Evolutionary conservation across 2,113 vertebrate species (phyloP).

Genomic region (Salvelinus sp.): DNA sequence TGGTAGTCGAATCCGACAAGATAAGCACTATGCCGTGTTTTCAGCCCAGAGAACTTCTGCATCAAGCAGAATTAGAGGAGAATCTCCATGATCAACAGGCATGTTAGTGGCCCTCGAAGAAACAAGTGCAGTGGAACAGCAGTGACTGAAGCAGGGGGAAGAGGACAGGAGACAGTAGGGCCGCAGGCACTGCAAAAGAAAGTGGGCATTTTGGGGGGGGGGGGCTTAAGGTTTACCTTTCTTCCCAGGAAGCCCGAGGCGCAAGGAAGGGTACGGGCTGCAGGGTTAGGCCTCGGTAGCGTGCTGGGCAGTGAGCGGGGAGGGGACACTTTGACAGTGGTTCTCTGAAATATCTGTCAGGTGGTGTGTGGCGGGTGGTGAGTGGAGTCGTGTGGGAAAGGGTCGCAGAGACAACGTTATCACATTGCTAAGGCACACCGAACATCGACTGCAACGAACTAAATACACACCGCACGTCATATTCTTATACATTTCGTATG

Average conservation of each 20-base stretch:
- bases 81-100: neutral
- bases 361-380: constrained; percentile 10
- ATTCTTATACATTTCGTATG: neutral
- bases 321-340: constrained; percentile 69
- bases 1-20: neutral
- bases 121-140: neutral
- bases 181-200: constrained; percentile 5
- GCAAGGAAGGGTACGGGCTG: constrained; percentile 60
- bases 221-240: constrained; percentile 82
- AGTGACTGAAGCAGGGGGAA: neutral
- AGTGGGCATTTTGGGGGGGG: neutral
- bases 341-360: constrained; percentile 88
- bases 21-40: neutral
- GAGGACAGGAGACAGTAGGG: constrained; percentile 19
- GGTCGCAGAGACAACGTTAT: constrained; percentile 35
- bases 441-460: neutral
- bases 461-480: neutral
- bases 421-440: constrained; percentile 5
- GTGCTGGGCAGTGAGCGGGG: constrained; percentile 71
- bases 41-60: neutral
- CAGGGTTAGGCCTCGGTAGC: constrained; percentile 64
- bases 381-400: constrained; percentile 23
- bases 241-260: constrained; percentile 63
- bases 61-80: neutral
- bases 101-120: neutral